Conservation (phyloP, 1,140 invertebrate species). For the Goniozus legneri region DNA sequence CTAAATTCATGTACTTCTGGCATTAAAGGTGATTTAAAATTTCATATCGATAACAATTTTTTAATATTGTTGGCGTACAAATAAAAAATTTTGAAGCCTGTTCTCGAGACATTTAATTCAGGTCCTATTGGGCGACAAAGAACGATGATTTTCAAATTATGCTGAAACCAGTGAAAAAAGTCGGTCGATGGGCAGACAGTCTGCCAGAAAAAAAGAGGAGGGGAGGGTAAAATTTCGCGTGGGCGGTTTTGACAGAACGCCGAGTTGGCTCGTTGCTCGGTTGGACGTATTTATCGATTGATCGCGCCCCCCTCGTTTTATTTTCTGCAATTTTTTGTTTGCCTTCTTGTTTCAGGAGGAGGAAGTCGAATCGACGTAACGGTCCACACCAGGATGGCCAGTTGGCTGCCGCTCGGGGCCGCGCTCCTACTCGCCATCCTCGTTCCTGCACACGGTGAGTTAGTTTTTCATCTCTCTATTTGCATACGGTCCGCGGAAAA, state of each 20-base stretch:
- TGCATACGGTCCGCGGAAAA: too few species aligned
- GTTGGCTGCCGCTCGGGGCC: conserved; percentile 46
- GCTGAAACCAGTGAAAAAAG: too few species aligned
- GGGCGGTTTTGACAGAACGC: conserved; percentile 17
- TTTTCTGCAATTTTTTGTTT: neutral
- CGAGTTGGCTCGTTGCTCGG: conserved; percentile 19
- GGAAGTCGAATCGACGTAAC: conserved; percentile 56
- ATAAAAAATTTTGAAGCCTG: too few species aligned
- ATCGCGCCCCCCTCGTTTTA: conserved; percentile 39
- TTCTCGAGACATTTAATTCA: too few species aligned
- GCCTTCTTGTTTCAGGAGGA: conserved; percentile 44
- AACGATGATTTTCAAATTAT: too few species aligned
- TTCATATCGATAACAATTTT: too few species aligned
- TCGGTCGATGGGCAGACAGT: conserved; percentile 24
- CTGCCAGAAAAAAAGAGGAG: conserved; percentile 24
- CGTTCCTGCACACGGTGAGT: conserved; percentile 52
- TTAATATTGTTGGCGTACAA: too few species aligned
- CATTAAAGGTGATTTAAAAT: too few species aligned
- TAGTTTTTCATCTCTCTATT: too few species aligned
- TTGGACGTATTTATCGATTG: conserved; percentile 42
- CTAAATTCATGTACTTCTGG: too few species aligned
- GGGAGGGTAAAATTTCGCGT: conserved; percentile 6
- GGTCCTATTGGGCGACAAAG: too few species aligned
- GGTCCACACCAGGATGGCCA: conserved; percentile 51
- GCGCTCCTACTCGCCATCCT: conserved; percentile 48